These are phyloP conservation scores for Magallana gigas DNA, from an alignment of 1,140 invertebrate species.

Conservation along the genomic window DNA sequence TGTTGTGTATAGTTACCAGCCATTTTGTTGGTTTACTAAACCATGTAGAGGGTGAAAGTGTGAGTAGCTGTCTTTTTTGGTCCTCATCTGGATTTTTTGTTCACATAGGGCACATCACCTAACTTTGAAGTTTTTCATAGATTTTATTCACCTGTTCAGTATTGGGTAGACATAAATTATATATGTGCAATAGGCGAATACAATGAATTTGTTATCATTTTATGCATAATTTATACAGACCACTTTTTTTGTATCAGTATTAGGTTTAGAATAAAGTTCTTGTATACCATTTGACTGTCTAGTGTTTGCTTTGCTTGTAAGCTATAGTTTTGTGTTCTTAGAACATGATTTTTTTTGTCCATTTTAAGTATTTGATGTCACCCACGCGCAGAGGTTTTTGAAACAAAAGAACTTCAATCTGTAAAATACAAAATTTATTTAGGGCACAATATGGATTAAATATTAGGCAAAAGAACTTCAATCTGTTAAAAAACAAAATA, in stretches of 20 bases:
- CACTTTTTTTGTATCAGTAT: conserved; percentile 33
- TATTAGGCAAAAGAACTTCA: too few relatives aligned
- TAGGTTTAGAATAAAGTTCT: conserved; percentile 38
- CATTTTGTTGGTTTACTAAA: too few relatives aligned
- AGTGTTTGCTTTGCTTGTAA: neutral
- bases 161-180: conserved; percentile 16
- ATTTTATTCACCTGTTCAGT: conserved; percentile 17
- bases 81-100: neutral
- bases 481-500: too few relatives aligned
- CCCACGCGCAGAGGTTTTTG: too few relatives aligned
- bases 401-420: too few relatives aligned
- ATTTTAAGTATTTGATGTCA: too few relatives aligned
- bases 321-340: too few relatives aligned
- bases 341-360: too few relatives aligned
- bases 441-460: too few relatives aligned
- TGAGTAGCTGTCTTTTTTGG: neutral
- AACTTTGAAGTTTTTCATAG: neutral
- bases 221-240: conserved; percentile 36
- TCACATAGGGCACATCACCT: conserved; percentile 19
- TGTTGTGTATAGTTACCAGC: too few relatives aligned
- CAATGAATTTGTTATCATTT: conserved; percentile 33
- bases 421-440: too few relatives aligned
- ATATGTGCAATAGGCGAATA: conserved; percentile 32
- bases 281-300: neutral
- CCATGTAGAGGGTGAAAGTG: neutral